Evolutionary conservation across 2,888 invertebrate species (phyloP).

Genomic region (Heliconius cydno): DNA sequence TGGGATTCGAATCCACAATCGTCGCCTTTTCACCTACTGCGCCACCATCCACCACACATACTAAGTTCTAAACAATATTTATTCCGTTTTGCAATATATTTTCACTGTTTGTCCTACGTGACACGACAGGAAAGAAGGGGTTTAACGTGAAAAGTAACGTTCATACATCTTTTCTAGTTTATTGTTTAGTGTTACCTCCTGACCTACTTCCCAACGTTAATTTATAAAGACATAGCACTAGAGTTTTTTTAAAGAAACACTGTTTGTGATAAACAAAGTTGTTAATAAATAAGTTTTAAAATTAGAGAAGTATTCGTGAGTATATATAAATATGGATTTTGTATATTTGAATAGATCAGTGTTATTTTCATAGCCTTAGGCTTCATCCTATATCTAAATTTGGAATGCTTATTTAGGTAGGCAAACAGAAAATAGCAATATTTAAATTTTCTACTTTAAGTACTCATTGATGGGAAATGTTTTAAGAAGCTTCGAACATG

Average conservation of each 20-base stretch:
- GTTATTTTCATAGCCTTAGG: not conserved
- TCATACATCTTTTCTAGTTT: conserved; percentile 2
- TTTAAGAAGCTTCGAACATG: not conserved
- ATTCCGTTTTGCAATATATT: not conserved
- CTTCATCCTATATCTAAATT: too few species aligned
- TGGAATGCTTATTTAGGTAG: too few species aligned
- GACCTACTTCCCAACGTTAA: conserved; percentile 42
- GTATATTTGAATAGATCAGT: not conserved
- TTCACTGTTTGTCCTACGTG: not conserved
- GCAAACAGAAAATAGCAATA: not conserved
- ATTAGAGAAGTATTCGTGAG: not conserved
- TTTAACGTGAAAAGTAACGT: conserved; percentile 2
- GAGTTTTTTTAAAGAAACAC: conserved; percentile 1
- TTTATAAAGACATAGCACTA: conserved; percentile 32
- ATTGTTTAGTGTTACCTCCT: conserved; percentile 9
- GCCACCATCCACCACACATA: too few species aligned
- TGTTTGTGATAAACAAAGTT: conserved; percentile 1
- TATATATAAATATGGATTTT: not conserved
- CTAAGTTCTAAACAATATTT: not conserved
- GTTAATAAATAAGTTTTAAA: not conserved
- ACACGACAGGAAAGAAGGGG: not conserved
- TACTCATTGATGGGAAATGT: not conserved
- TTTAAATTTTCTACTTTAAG: not conserved
- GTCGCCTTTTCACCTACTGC: too few species aligned
- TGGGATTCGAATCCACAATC: too few species aligned